A percentile compares a stretch with the other conserved stretches of the same genome.
Conservation (phyloP, 2,113 vertebrate species). For the Eira barbara region DNA sequence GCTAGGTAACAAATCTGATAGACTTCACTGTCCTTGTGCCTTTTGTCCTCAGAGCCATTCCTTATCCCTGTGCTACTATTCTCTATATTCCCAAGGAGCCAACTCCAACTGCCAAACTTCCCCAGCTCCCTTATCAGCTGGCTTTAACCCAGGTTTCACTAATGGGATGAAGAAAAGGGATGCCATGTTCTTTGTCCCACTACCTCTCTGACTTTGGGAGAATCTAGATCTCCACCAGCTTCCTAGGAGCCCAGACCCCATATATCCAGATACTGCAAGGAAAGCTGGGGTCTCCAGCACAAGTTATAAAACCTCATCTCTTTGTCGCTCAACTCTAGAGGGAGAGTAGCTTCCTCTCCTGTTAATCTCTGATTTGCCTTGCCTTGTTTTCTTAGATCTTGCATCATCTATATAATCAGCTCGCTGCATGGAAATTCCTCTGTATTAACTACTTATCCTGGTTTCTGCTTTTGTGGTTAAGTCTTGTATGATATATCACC, state of each 20-base stretch:
- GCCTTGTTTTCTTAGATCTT: not conserved
- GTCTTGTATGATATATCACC: not conserved
- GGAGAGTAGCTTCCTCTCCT: not conserved
- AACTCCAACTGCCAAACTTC: not conserved
- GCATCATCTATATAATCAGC: not conserved
- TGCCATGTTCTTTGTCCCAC: not conserved
- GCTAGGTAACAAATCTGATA: not conserved
- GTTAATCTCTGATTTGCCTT: not conserved
- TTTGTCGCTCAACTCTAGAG: not conserved
- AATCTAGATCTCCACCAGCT: not conserved
- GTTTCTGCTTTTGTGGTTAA: not conserved
- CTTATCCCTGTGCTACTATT: not conserved
- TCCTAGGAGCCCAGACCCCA: rapidly evolving
- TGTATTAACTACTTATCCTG: not conserved
- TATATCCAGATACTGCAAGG: not conserved
- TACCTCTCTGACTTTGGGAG: not conserved
- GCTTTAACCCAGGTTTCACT: not conserved
- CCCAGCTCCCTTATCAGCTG: not conserved
- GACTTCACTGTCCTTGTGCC: not conserved
- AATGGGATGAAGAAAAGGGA: not conserved
- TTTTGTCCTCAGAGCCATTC: not conserved
- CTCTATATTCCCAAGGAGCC: not conserved
- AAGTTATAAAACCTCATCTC: not conserved
- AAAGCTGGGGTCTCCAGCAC: not conserved
- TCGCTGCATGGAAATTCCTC: not conserved